Evolutionary conservation across 2,888 invertebrate species (phyloP), one percentile per base, ranked within the genome.

Genomic region (Anticlea derivata): DNA sequence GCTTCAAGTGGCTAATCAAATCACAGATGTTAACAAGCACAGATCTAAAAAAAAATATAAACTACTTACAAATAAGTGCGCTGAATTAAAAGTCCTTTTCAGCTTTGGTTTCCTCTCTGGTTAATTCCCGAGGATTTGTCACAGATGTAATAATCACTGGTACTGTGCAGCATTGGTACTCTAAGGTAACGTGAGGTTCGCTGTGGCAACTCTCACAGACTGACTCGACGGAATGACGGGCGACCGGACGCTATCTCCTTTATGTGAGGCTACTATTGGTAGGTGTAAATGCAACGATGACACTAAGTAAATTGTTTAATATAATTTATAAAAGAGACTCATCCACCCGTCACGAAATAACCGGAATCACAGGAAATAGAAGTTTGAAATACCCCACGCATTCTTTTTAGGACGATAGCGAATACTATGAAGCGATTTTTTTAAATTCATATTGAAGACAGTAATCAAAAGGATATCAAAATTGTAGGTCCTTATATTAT

Each of bases 181-280:
- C 12, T 11, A 48, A 60, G 73, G 70, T 61, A 61, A 68, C 78
- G 81, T 77, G 64, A 52, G 46, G 7, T 30, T 61, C 62, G 67
- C 61, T 67, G 65, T 56, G 59, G 60, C 75, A 78, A 72, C 72
- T 66, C 67, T 72, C 79, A 48, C 68, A 70, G 70, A 87, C 88
- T 85, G 75, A n/a, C n/a, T n/a, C n/a, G n/a, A 86, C 80, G 85
- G 81, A 80, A 74, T 75, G 83, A 78, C 78, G 75, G 83, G 77
- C 78, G 75, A 75, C 78, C 80, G 75, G 73, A 70, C 75, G 82
- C 79, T 78, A 86, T 83, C 83, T 85, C 80, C 86, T 85, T 87
- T 87, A 88, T 85, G 85, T 83, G 75, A 71, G 73, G 26, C 33
- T 78, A 72, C 75, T 75, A 78, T 77, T 80, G 24, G 27, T 27